Percentiles rank a stretch among this genome's conserved stretches.
These are phyloP conservation scores for Pogonomyrmex barbatus DNA, from an alignment of 1,140 invertebrate species.

Conservation along the genomic window DNA sequence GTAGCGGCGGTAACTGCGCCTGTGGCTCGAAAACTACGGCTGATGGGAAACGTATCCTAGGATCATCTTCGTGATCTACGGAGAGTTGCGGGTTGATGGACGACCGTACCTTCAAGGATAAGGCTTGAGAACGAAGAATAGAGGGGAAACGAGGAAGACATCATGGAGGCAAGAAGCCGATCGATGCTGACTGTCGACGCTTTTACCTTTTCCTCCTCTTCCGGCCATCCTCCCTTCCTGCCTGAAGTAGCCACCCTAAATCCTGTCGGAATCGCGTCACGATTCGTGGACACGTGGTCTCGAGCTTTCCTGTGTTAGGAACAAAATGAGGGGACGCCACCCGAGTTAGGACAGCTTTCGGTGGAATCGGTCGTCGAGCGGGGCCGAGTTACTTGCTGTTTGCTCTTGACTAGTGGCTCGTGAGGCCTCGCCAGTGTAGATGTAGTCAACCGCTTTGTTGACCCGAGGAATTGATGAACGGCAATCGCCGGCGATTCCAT, in stretches of 20 bases:
- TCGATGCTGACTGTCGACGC: constrained; percentile 54
- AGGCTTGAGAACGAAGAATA: no score
- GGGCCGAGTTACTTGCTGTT: constrained; percentile 58
- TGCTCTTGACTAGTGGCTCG: constrained; percentile 49
- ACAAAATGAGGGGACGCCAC: background rate
- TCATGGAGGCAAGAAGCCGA: constrained; percentile 13
- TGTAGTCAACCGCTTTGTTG: constrained; percentile 59
- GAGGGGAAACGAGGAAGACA: background rate
- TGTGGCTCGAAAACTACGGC: background rate
- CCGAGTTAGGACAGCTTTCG: constrained; percentile 37
- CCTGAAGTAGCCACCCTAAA: constrained; percentile 53
- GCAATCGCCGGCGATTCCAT: background rate
- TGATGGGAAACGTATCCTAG: constrained; percentile 66
- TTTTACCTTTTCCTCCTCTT: constrained; percentile 12
- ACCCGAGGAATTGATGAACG: constrained; percentile 67
- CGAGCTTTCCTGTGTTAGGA: constrained; percentile 54
- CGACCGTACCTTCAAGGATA: constrained; percentile 18
- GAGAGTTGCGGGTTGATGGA: constrained; percentile 51
- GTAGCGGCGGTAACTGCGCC: background rate
- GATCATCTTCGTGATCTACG: constrained; percentile 59
- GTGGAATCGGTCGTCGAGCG: constrained; percentile 29
- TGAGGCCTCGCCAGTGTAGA: constrained; percentile 16
- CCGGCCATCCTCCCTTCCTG: background rate
- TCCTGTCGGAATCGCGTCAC: constrained; percentile 63
- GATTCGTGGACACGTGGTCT: constrained; percentile 50